phyloP scores from a whole-genome alignment of 1,140 invertebrate species.

The Drosophila guanche region DNA sequence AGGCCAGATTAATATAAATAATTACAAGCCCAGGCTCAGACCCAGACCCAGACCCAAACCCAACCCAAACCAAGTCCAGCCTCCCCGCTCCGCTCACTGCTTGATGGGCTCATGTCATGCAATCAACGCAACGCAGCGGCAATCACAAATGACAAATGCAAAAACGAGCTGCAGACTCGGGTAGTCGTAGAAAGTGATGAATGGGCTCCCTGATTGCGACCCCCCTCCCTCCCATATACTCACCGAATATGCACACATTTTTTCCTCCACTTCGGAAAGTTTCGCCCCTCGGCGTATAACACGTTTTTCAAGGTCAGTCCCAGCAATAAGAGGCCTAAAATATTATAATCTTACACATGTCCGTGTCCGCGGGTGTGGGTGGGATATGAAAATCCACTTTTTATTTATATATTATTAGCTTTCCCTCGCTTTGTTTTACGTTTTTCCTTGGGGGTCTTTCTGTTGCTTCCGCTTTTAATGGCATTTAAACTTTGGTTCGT shows the following conservation, averaged over 20 bases:
- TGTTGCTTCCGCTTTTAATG: conserved; percentile 33
- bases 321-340: conserved; percentile 25
- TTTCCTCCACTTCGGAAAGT: conserved; percentile 19
- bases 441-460: conserved; percentile 22
- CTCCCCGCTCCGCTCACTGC: conserved; percentile 15
- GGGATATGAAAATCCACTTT: conserved; percentile 35
- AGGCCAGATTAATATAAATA: conserved; percentile 77
- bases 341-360: conserved; percentile 38
- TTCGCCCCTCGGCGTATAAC: conserved; percentile 6
- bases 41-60: conserved; percentile 13
- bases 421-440: conserved; percentile 21
- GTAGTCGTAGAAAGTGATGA: conserved; percentile 58
- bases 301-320: conserved; percentile 40
- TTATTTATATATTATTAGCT: conserved; percentile 20
- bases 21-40: conserved; percentile 52
- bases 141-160: conserved; percentile 65
- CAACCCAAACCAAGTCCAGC: conserved; percentile 14
- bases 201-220: conserved; percentile 48
- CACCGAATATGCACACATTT: conserved; percentile 1
- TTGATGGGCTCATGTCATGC: conserved; percentile 75
- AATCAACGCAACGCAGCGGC: conserved; percentile 56
- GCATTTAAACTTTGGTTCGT: conserved; percentile 52
- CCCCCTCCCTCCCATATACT: conserved; percentile 16
- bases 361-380: conserved; percentile 32
- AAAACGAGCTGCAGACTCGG: conserved; percentile 67